phyloP scores from a whole-genome alignment of 2,797 vertebrate species.

The Sebastes elongatus region DNA sequence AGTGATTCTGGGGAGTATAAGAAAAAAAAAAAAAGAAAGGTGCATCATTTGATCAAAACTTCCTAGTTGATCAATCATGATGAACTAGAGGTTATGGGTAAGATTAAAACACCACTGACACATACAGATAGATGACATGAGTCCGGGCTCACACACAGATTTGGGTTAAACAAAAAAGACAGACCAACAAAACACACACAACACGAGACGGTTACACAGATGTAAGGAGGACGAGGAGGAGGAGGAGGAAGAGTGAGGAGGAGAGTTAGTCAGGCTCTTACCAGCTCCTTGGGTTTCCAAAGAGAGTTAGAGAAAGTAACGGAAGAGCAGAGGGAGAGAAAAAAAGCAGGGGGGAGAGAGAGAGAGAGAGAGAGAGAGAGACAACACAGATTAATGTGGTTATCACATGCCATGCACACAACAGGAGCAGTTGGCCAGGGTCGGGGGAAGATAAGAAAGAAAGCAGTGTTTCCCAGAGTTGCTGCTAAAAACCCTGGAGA shows the following conservation, averaged over 20 bases:
- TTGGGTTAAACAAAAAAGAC: neutral
- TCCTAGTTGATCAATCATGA: constrained; percentile 45
- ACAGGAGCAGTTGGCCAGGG: constrained; percentile 69
- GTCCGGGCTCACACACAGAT: constrained; percentile 19
- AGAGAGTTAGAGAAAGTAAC: constrained; percentile 86
- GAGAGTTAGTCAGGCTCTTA: constrained; percentile 88
- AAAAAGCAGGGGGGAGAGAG: constrained; percentile 72
- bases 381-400: constrained; percentile 86
- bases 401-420: constrained; percentile 90
- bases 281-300: constrained; percentile 99
- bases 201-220: constrained; percentile 46
- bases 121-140: constrained; percentile 42
- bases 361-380: constrained; percentile 57
- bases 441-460: constrained; percentile 77
- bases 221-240: constrained; percentile 8
- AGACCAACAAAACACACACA: constrained; percentile 38
- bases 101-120: constrained; percentile 56
- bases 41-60: constrained; percentile 39
- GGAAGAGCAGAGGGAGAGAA: constrained; percentile 78
- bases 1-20: constrained; percentile 48
- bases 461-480: constrained; percentile 71
- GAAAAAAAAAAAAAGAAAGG: neutral
- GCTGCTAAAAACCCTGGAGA: constrained; percentile 63
- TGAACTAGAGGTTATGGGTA: constrained; percentile 30
- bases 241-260: constrained; percentile 35